Percentiles rank a stretch among this genome's conserved stretches.
phyloP scores from a whole-genome alignment of 2,888 invertebrate species.

The Gymnoscelis rufifasciata region DNA sequence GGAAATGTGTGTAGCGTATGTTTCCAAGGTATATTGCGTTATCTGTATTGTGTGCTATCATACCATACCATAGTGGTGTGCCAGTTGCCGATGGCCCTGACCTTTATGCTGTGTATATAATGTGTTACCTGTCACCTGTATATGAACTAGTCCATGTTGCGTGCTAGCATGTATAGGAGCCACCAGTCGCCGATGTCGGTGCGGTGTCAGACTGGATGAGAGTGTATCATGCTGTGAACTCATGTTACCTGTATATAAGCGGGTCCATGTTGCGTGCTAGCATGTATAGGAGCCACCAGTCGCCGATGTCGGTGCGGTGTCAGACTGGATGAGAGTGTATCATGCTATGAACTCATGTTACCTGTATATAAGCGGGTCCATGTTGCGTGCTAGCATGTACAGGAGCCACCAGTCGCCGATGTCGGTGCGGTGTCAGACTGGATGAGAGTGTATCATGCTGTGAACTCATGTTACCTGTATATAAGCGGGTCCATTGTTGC shows the following conservation, averaged over 20 bases:
- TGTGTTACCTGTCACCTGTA: no score
- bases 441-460: no score
- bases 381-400: constrained; percentile 84
- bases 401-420: constrained; percentile 96
- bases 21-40: no score
- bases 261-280: constrained; percentile 91
- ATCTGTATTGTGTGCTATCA: no score
- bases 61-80: no score
- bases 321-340: constrained; percentile 73
- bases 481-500: constrained; percentile 93
- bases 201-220: no score
- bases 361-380: constrained; percentile 91
- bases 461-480: constrained; percentile 78
- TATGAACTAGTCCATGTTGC: no score
- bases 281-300: constrained; percentile 93
- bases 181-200: no score
- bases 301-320: constrained; percentile 87
- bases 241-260: constrained; percentile 84
- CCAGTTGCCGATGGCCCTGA: no score
- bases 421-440: constrained; percentile 86
- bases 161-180: no score
- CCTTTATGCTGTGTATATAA: no score
- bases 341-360: constrained; percentile 39
- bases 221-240: not conserved
- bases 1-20: no score